Base-by-base conservation (phyloP, 23 tunicate genomes). In the Diplosoma virens region DNA sequence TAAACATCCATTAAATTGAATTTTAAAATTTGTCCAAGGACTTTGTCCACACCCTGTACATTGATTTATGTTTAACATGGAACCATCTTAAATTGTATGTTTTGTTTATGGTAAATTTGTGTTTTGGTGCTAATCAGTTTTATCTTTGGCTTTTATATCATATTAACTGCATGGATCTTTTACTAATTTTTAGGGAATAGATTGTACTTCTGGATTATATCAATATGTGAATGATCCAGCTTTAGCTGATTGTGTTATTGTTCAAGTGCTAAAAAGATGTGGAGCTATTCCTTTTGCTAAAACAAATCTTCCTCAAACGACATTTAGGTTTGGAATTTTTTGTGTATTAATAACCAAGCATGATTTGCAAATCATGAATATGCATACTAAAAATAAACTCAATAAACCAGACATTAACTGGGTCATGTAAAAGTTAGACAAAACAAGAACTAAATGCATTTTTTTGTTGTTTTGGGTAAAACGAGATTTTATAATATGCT, bases 241-340 rank as follows among this genome's bases (percentile, higher is more conserved):
- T 2, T 3, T n/a, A 3, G 70, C 60, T 33, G 96, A 89, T 50
- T 53, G 69, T 18, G 88, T 82, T n/a, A 25, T 89, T 37, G 96
- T 80, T n/a, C 50, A 77, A 71, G 96, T 89, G 14, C 54, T 89
- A 61, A 83, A 72, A 37, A 75, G 72, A 47, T 66, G 75, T 71
- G 96, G 96, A 2, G 96, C 96, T 23, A 70, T 89, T 64, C 96
- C 96, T 7, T 89, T 89, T 79, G 95, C 70, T 17, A 89, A 89
- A 72, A 89, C 89, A n/a, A 89, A 83, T 52, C 32, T 74, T 25
- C 47, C 89, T 0, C 89, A 83, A 36, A n/a, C 73, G 16, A 78
- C 78, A 84, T 73, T 88, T 56, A 86, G 81, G 93, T 77, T 45
- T 1, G 46, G 25, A 16, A 0, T 60, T 25, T 48, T 72, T 72